phyloP scores from a whole-genome alignment of 2,888 invertebrate genomes.

The Pristionchus mayeri region DNA sequence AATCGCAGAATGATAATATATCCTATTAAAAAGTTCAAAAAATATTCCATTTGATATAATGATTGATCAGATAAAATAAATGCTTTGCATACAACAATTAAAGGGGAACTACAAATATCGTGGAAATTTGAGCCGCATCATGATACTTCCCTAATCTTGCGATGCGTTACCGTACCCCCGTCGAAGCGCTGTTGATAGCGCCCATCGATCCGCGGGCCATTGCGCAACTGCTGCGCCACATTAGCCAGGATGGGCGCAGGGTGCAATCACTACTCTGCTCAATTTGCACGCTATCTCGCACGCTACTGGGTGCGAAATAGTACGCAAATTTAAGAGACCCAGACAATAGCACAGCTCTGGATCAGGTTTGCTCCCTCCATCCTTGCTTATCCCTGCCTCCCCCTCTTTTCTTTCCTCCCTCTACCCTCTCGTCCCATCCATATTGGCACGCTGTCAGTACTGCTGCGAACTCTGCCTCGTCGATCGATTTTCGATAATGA shows the following conservation, averaged over 20 bases:
- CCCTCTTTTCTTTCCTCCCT: background rate
- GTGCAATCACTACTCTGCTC: too few species aligned
- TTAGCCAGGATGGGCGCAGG: too few species aligned
- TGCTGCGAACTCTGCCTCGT: background rate
- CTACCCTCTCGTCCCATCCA: background rate
- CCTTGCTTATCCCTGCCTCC: background rate
- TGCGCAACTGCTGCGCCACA: background rate
- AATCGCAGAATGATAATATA: background rate
- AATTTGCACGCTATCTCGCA: too few species aligned
- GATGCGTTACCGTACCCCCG: too few species aligned
- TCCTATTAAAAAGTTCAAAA: background rate
- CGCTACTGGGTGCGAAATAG: too few species aligned
- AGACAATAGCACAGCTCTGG: background rate
- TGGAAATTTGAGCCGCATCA: background rate
- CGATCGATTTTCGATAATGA: background rate
- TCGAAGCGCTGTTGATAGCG: too few species aligned
- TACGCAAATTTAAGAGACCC: too few species aligned
- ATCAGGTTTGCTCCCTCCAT: background rate
- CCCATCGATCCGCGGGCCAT: background rate
- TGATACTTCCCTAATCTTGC: background rate
- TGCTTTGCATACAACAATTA: too few species aligned
- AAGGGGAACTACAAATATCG: too few species aligned
- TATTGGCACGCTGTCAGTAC: constrained; percentile 1
- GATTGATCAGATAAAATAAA: too few species aligned
- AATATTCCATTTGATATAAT: background rate